phyloP scores from a whole-genome alignment of 2,888 invertebrate genomes.

The Candidula unifasciata region DNA sequence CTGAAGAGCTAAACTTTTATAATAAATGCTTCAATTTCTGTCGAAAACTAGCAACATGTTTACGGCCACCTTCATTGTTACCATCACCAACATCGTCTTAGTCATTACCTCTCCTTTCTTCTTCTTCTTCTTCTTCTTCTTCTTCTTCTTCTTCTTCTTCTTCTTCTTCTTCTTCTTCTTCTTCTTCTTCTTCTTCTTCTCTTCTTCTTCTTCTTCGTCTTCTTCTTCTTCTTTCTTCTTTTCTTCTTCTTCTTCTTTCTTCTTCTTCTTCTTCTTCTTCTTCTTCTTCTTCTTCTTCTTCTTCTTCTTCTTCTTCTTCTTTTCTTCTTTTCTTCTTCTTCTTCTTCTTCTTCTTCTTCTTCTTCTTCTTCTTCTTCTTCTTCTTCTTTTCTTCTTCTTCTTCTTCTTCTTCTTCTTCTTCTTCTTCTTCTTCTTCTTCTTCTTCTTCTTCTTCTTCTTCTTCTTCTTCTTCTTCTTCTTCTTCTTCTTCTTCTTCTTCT shows the following conservation, averaged over 20 bases:
- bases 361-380: neutral
- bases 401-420: neutral
- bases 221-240: neutral
- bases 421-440: neutral
- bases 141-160: neutral
- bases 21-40: no score
- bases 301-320: neutral
- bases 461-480: neutral
- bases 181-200: neutral
- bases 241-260: neutral
- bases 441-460: neutral
- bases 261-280: neutral
- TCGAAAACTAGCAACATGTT: no score
- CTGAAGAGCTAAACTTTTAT: no score
- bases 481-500: neutral
- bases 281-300: neutral
- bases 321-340: neutral
- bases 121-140: neutral
- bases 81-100: no score
- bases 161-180: neutral
- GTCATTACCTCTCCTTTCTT: neutral
- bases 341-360: constrained; percentile 5
- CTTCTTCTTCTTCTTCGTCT: no score
- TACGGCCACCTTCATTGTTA: neutral
- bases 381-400: neutral